Percentiles rank a stretch among this genome's conserved stretches.
Conservation (phyloP, 1,140 invertebrate genomes). For the Drosophila kikkawai region DNA sequence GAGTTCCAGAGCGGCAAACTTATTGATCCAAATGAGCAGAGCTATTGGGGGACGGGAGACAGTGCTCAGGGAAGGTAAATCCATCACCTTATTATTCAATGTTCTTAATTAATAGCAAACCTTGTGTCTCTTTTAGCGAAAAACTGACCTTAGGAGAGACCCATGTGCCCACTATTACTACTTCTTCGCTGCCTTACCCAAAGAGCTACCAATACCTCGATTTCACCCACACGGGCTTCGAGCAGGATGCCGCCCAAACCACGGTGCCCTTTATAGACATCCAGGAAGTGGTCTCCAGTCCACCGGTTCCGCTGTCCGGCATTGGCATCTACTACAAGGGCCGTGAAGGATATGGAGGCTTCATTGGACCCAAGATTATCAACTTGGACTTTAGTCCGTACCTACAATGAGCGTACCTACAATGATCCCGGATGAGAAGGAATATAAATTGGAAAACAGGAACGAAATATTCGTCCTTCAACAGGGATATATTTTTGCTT, state of each 20-base stretch:
- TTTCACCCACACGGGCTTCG: slow-evolving; percentile 90
- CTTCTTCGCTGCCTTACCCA: no score
- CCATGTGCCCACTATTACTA: slow-evolving; percentile 88
- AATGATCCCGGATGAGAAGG: neutral
- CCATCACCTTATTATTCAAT: neutral
- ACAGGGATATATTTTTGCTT: no score
- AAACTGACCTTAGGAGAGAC: slow-evolving; percentile 87
- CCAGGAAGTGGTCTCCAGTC: no score
- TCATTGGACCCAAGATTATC: slow-evolving; percentile 90
- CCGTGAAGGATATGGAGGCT: slow-evolving; percentile 89
- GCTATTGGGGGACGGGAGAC: slow-evolving; percentile 88
- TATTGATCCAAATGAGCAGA: slow-evolving; percentile 61
- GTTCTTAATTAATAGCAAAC: neutral
- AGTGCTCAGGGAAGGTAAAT: slow-evolving; percentile 89
- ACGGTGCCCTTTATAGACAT: slow-evolving; percentile 89
- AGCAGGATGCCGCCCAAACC: slow-evolving; percentile 93
- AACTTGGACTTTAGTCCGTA: slow-evolving; percentile 88
- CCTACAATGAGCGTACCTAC: neutral
- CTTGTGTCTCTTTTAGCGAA: slow-evolving; percentile 69
- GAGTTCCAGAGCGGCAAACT: slow-evolving; percentile 91
- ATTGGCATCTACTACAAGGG: slow-evolving; percentile 86
- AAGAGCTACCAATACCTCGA: slow-evolving; percentile 91
- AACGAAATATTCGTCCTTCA: no score
- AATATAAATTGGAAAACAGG: neutral
- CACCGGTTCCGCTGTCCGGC: no score